Evolutionary conservation across 2,888 invertebrate genomes (phyloP), one percentile per base, ranked within the genome.

Genomic region (Leptopilina drosophilae): DNA sequence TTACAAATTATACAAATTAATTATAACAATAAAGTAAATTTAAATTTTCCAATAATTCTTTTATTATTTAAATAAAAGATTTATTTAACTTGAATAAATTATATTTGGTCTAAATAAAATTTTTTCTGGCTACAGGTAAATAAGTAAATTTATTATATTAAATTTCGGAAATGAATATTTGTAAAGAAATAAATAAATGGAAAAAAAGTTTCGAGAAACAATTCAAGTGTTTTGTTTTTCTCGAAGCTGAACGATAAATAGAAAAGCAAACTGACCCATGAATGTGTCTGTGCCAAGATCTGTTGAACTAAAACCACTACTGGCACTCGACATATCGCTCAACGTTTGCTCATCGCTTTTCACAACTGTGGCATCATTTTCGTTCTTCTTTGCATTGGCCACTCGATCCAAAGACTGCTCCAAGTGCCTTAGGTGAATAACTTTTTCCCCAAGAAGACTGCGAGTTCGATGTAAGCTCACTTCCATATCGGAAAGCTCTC

Each of bases 401-500:
- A 95, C 94, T 26, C 95, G 92, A 77, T 95, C 94, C 78, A 97
- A 92, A 0, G 96, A 96, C 84, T 96, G 95, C 90, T 97, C 96
- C 88, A 97, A 93, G 90, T 97, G 96, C 5, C 96, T 93, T 88
- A 97, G 92, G 26, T 97, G 93, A 77, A 97, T 97, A 77, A 96
- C 96, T 91, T 97, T 97, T 91, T 97, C 97, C 14, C 96, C 96
- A 26, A 97, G 93, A 56, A 97, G 92, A 5, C 96, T 96, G 1
- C 96, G 94, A 2, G 97, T 97, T 0, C 97, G 94, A 92, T 97
- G 96, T 66, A 97, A 91, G 79, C 96, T 96, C 81, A 97, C 96
- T 90, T 97, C 97, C 93, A 97, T 95, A 88, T 97, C 97, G 0
- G 96, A 96, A 2, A 96, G 92, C 83, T 96, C 96, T 81, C 96